A percentile compares a stretch with the other conserved stretches of the same genome.
Evolutionary conservation across 2,797 vertebrate species (phyloP).

Genomic region (Varecia variegata): DNA sequence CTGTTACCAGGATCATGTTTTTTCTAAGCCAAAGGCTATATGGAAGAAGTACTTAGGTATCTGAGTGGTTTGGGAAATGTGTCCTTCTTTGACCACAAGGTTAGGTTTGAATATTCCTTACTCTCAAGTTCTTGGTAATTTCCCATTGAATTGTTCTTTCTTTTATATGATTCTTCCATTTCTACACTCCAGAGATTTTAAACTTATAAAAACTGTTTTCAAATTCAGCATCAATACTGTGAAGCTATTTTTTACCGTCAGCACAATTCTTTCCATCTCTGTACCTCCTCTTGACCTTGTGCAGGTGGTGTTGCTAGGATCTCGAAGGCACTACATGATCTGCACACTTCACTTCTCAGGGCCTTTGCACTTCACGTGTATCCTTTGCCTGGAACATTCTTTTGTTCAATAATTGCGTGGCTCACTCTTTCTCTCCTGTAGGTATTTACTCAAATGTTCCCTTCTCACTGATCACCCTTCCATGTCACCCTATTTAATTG

Average conservation of each 20-base stretch:
- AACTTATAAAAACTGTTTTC: background rate
- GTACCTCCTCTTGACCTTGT: background rate
- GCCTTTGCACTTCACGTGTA: background rate
- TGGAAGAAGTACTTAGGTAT: background rate
- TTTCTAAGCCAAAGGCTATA: background rate
- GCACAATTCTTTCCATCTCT: background rate
- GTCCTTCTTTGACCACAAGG: background rate
- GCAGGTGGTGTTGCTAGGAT: background rate
- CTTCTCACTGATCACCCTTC: background rate
- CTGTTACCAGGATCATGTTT: background rate
- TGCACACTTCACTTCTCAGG: background rate
- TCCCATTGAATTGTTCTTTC: background rate
- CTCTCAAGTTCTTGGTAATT: background rate
- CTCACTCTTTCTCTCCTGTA: background rate
- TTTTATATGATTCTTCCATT: background rate
- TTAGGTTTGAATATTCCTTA: background rate
- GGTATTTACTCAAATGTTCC: background rate
- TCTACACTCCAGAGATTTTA: background rate
- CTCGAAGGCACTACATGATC: rapidly evolving
- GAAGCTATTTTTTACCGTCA: background rate
- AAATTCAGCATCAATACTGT: background rate
- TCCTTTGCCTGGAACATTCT: background rate
- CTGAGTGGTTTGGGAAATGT: background rate
- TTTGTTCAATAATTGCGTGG: background rate
- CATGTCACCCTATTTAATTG: background rate